Conservation (phyloP, 2,113 vertebrate species). For the Mirounga angustirostris region DNA sequence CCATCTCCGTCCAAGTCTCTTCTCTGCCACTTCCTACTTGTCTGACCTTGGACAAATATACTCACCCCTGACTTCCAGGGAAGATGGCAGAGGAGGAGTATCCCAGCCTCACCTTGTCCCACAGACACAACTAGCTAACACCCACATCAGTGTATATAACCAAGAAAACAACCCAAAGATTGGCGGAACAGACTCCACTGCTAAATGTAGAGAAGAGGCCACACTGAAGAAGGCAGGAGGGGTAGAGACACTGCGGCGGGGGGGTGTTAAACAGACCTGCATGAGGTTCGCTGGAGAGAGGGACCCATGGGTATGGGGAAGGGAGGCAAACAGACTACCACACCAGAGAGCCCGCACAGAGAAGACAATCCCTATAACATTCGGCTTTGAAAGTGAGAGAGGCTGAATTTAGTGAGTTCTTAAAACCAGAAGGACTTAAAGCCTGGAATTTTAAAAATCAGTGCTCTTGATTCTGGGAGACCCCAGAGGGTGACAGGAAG, state of each 20-base stretch:
- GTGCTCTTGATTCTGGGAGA: neutral
- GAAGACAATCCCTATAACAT: neutral
- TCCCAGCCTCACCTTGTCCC: neutral
- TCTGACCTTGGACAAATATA: neutral
- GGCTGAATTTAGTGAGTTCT: neutral
- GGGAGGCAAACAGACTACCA: no score
- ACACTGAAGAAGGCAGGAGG: neutral
- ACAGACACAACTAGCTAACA: neutral
- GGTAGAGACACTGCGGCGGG: no score
- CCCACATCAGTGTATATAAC: neutral
- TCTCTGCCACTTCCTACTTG: neutral
- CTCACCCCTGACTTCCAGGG: neutral
- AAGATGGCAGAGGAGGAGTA: neutral
- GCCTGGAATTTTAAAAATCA: neutral
- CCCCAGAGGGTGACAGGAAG: neutral
- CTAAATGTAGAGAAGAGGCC: neutral
- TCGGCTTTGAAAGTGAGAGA: neutral
- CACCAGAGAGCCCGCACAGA: neutral
- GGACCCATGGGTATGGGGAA: neutral
- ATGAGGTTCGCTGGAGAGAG: no score
- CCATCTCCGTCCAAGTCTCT: neutral
- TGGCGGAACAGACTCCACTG: neutral
- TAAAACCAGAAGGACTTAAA: neutral
- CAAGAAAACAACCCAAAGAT: neutral
- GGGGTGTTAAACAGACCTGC: no score